Evolutionary conservation across 2,888 invertebrate genomes (phyloP).

Genomic region (Ferdinandea cuprea): DNA sequence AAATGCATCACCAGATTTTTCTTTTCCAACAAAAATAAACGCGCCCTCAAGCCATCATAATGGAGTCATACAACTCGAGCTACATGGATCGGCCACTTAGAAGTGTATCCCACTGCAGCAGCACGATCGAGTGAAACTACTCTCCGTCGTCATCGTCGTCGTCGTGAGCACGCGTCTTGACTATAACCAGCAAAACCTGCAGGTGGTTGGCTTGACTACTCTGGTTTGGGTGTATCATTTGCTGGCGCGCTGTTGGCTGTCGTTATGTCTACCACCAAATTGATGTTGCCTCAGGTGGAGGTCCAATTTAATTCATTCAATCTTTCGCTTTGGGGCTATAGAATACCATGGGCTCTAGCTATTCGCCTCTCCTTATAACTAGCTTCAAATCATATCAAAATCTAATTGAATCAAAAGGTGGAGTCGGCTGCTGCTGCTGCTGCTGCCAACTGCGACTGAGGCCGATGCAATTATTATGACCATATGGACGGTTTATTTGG

Average conservation of each 20-base stretch:
- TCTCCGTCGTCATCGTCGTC: conserved; percentile 12
- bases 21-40: conserved; percentile 1
- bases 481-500: conserved; percentile 27
- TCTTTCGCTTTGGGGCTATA: conserved; percentile 26
- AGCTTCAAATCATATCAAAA: conserved; percentile 17
- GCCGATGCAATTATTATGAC: conserved; percentile 2
- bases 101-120: background rate
- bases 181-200: conserved; percentile 16
- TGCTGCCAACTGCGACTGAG: background rate
- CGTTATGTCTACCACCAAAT: conserved; percentile 44
- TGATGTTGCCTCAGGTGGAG: conserved; percentile 53
- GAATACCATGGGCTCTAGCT: conserved; percentile 1
- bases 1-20: conserved; percentile 19
- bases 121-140: conserved; percentile 41
- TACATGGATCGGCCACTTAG: conserved; percentile 1
- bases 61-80: conserved; percentile 15
- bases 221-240: conserved; percentile 14
- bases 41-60: conserved; percentile 28
- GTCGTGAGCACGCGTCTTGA: conserved; percentile 47
- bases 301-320: conserved; percentile 51
- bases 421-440: background rate
- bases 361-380: conserved; percentile 2
- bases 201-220: conserved; percentile 59
- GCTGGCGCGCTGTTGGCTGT: conserved; percentile 13
- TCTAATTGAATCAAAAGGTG: conserved; percentile 38